Percentiles rank a stretch among this genome's conserved stretches.
Evolutionary conservation across 2,888 invertebrate species (phyloP).

Genomic region (Chironomus tentans): DNA sequence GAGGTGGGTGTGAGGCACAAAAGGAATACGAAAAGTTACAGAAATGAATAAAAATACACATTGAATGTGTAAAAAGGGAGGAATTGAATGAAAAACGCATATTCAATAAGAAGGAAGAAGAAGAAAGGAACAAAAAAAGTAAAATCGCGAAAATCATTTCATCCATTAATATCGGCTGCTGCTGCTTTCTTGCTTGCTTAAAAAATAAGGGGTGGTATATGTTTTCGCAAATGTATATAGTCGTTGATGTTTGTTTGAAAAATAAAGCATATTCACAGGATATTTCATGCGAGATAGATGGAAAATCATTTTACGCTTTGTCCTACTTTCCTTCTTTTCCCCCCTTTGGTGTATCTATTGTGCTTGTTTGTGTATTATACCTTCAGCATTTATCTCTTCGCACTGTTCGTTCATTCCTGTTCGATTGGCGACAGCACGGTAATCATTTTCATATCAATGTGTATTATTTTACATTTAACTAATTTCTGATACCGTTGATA

Average conservation of each 20-base stretch:
- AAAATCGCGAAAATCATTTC: slow-evolving; percentile 25
- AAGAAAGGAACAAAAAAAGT: background rate
- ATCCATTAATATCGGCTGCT: slow-evolving; percentile 14
- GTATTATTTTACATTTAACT: slow-evolving; percentile 22
- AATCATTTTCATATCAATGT: slow-evolving; percentile 23
- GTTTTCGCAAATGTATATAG: background rate
- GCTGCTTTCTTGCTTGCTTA: background rate
- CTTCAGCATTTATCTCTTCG: background rate
- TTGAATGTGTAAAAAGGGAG: no score
- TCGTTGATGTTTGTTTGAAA: background rate
- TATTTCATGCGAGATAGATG: background rate
- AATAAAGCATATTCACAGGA: background rate
- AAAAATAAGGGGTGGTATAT: background rate
- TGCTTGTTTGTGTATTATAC: no score
- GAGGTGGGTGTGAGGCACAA: no score
- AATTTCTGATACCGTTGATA: background rate
- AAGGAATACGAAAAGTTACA: no score
- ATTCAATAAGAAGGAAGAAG: background rate
- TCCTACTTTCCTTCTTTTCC: background rate
- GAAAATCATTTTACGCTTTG: background rate
- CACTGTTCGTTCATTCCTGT: background rate
- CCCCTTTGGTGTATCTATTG: background rate
- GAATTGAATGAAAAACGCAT: no score
- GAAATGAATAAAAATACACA: no score
- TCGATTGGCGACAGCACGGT: background rate